These are phyloP conservation scores for Drosophila tsacasi DNA, from an alignment of 1,140 invertebrate species.

Conservation along the genomic window DNA sequence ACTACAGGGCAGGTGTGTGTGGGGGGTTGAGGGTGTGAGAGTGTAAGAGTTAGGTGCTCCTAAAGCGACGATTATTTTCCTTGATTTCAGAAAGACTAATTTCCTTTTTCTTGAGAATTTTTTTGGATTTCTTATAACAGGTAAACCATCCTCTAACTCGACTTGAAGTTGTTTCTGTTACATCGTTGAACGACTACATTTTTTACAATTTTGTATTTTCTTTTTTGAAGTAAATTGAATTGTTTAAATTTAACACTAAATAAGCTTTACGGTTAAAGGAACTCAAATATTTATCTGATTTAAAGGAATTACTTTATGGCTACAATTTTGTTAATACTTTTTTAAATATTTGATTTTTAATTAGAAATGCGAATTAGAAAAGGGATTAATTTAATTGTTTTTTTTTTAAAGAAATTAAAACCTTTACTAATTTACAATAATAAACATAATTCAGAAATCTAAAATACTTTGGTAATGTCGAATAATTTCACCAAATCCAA, in stretches of 20 bases:
- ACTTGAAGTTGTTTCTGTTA: background rate
- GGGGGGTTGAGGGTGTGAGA: constrained; percentile 2
- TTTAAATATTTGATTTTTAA: background rate
- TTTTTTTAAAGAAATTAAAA: background rate
- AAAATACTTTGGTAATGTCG: background rate
- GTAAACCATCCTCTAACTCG: constrained; percentile 34
- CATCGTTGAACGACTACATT: constrained; percentile 17
- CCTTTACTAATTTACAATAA: background rate
- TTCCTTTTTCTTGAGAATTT: constrained; percentile 1
- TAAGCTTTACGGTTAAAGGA: background rate
- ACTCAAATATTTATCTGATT: background rate
- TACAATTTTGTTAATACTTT: background rate
- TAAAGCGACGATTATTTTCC: constrained; percentile 58
- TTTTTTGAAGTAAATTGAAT: background rate
- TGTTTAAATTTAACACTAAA: background rate
- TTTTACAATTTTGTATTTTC: background rate
- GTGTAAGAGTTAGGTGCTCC: constrained; percentile 47
- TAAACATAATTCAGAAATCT: background rate
- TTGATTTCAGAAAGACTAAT: constrained; percentile 29
- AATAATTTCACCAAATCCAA: constrained; percentile 17
- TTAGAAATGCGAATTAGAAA: background rate
- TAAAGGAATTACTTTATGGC: background rate
- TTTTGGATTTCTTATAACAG: constrained; percentile 31
- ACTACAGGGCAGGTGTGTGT: constrained; percentile 47
- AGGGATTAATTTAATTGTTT: background rate